A percentile compares a stretch with the other conserved stretches of the same genome.
Evolutionary conservation across 1,140 invertebrate genomes (phyloP).

Genomic region (Drosophila asahinai): DNA sequence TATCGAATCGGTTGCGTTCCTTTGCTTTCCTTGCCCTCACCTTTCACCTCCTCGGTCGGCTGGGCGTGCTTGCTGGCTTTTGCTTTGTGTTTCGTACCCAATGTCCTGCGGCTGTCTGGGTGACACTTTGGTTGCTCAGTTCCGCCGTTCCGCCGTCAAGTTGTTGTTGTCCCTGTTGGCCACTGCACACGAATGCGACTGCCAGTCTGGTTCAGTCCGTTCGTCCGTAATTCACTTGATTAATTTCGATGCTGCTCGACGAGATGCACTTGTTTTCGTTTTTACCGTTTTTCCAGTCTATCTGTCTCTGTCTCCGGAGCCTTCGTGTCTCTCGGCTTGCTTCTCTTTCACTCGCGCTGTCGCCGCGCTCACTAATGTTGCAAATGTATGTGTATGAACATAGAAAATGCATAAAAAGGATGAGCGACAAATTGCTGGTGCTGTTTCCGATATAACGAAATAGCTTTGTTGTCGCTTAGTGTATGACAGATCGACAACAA

Average conservation of each 20-base stretch:
- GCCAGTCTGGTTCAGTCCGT: not conserved
- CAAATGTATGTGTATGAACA: not conserved
- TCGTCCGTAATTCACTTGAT: constrained; percentile 33
- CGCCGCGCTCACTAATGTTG: not conserved
- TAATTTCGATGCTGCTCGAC: constrained; percentile 25
- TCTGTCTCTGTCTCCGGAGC: constrained; percentile 1
- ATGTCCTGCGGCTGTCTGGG: constrained; percentile 26
- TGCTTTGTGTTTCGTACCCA: constrained; percentile 18
- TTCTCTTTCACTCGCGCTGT: constrained; percentile 6
- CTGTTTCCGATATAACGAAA: not conserved
- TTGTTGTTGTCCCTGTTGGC: constrained; percentile 42
- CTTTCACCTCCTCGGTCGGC: not conserved
- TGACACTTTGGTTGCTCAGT: constrained; percentile 14
- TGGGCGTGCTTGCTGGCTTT: constrained; percentile 32
- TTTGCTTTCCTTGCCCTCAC: constrained; percentile 4
- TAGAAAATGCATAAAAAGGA: constrained; percentile 1
- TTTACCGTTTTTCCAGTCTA: constrained; percentile 7
- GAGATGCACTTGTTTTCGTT: constrained; percentile 35
- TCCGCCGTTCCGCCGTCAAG: constrained; percentile 19
- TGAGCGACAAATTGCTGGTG: constrained; percentile 4
- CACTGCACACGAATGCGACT: constrained; percentile 33
- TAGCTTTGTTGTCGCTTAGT: not conserved
- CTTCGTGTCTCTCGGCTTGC: constrained; percentile 25
- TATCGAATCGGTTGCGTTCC: constrained; percentile 6
- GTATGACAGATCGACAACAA: not conserved